Conservation (phyloP, 2,888 invertebrate species). For the Metallyticus violacea region DNA sequence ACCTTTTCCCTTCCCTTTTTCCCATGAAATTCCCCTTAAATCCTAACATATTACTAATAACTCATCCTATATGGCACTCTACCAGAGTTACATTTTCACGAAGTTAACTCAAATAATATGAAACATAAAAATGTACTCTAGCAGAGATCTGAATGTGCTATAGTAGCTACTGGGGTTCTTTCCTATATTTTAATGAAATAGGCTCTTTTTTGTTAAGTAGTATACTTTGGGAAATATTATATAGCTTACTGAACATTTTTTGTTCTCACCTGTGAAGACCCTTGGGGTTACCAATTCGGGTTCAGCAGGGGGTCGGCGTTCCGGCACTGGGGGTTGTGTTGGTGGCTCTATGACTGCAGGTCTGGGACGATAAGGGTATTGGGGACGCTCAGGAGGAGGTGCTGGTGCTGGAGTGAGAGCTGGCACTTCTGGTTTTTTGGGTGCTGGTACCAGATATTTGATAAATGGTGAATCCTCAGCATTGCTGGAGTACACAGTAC, state of each 20-base stretch:
- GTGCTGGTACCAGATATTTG: constrained; percentile 59
- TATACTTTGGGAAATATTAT: constrained; percentile 25
- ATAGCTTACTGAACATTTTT: not conserved
- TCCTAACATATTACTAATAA: too few species aligned
- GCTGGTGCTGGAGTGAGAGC: constrained; percentile 41
- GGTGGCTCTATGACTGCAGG: constrained; percentile 30
- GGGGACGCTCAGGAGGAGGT: constrained; percentile 40
- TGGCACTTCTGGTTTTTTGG: constrained; percentile 42
- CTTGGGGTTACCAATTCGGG: constrained; percentile 37
- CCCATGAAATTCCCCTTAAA: too few species aligned
- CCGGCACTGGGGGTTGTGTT: constrained; percentile 39
- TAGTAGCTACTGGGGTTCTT: too few species aligned
- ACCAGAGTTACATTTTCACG: too few species aligned
- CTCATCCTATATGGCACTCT: too few species aligned
- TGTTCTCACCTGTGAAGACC: constrained; percentile 26
- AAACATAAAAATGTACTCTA: too few species aligned
- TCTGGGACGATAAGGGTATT: constrained; percentile 42
- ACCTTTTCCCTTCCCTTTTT: too few species aligned
- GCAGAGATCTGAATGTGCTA: too few species aligned
- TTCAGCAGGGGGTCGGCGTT: constrained; percentile 35
- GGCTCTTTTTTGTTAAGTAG: not conserved
- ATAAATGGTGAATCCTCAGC: constrained; percentile 58
- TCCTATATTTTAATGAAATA: too few species aligned
- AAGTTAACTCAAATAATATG: too few species aligned
- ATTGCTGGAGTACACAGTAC: constrained; percentile 60